A percentile compares a stretch with the other conserved stretches of the same genome.
These are phyloP conservation scores for Kryptolebias ocellatus DNA, from an alignment of 2,797 vertebrate species.

Conservation along the genomic window DNA sequence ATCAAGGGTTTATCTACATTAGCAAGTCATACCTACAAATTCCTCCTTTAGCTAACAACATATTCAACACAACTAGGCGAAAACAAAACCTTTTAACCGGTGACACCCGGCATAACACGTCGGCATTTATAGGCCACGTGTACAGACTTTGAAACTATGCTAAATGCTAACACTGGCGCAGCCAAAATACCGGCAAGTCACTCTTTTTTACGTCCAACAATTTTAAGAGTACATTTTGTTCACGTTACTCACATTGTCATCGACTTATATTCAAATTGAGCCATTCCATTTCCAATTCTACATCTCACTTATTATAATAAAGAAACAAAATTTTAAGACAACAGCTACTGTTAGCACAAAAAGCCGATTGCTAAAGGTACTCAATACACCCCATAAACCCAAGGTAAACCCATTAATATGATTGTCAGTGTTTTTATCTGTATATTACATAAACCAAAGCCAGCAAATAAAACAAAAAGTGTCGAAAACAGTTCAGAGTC, in stretches of 20 bases:
- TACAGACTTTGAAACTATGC: conserved; percentile 60
- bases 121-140: conserved; percentile 71
- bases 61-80: too few relatives aligned
- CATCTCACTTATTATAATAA: accelerated
- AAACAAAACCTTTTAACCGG: too few relatives aligned
- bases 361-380: conserved; percentile 1
- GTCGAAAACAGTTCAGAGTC: accelerated
- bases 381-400: not conserved
- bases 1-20: accelerated
- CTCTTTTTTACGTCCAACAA: accelerated
- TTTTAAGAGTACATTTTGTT: accelerated
- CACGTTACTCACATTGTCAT: accelerated
- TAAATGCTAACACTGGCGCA: conserved; percentile 57
- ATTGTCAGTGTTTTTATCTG: too few relatives aligned
- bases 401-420: not conserved
- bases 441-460: too few relatives aligned
- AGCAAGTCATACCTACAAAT: accelerated
- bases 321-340: not conserved
- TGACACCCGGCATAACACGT: conserved; percentile 34
- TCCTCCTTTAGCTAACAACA: accelerated
- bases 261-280: accelerated
- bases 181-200: conserved; percentile 39
- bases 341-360: not conserved
- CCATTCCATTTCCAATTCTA: accelerated
- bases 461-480: accelerated